Conservation (phyloP, 1,140 invertebrate genomes). For the Campoletis sonorensis region DNA sequence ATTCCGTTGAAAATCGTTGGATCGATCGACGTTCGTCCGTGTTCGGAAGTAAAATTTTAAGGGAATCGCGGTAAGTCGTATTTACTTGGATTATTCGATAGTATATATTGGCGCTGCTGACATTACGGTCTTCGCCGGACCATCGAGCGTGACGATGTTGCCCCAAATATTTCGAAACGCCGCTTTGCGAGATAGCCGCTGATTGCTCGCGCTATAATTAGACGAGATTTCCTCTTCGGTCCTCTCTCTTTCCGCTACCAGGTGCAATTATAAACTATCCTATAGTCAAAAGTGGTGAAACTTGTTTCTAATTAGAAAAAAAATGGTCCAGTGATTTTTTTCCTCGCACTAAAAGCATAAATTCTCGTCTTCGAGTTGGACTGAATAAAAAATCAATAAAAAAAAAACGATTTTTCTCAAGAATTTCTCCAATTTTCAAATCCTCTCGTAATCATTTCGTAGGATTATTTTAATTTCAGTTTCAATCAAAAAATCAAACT, state of each 20-base stretch:
- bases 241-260: slow-evolving; percentile 1
- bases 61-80: too few species aligned
- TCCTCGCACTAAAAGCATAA: too few species aligned
- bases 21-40: too few species aligned
- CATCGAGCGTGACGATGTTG: background rate
- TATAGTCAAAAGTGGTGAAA: background rate
- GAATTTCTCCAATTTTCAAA: too few species aligned
- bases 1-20: too few species aligned
- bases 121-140: background rate
- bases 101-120: background rate
- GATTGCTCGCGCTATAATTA: background rate
- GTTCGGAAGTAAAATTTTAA: too few species aligned
- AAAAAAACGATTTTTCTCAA: too few species aligned
- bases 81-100: background rate
- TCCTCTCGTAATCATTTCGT: too few species aligned
- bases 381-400: too few species aligned
- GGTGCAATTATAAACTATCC: background rate
- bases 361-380: too few species aligned
- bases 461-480: too few species aligned
- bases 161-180: background rate
- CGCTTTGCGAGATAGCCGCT: background rate
- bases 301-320: slow-evolving; percentile 21
- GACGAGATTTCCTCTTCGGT: background rate
- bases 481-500: too few species aligned
- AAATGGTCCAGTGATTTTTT: slow-evolving; percentile 24